These are phyloP conservation scores for Pomacea canaliculata DNA, from an alignment of 2,888 invertebrate species.

Conservation along the genomic window DNA sequence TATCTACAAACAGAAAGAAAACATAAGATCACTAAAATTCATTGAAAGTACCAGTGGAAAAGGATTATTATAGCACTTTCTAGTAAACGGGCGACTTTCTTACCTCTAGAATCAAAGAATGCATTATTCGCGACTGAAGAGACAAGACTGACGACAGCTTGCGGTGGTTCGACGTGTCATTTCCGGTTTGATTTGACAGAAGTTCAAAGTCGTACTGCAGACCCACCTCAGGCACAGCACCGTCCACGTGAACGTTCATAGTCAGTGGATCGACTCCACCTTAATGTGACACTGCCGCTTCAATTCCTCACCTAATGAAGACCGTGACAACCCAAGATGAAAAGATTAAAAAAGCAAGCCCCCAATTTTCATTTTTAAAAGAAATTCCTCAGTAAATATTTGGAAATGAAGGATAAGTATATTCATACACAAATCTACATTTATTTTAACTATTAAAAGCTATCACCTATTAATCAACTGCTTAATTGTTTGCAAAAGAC, in stretches of 20 bases:
- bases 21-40: too few relatives aligned
- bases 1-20: neutral
- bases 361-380: too few relatives aligned
- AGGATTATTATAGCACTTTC: too few relatives aligned
- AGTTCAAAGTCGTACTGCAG: conserved; percentile 12
- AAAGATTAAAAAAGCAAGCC: too few relatives aligned
- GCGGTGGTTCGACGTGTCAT: neutral
- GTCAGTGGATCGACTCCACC: neutral
- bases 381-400: too few relatives aligned
- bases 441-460: too few relatives aligned
- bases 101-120: conserved; percentile 18
- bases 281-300: conserved; percentile 6
- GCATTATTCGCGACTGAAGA: neutral
- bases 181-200: neutral
- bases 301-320: conserved; percentile 7
- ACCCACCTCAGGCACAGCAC: conserved; percentile 9
- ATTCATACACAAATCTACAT: too few relatives aligned
- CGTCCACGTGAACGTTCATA: neutral
- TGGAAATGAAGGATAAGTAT: too few relatives aligned
- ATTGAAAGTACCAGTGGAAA: too few relatives aligned
- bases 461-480: too few relatives aligned
- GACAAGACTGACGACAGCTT: conserved; percentile 4
- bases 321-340: neutral
- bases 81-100: neutral
- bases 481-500: too few relatives aligned